Evolutionary conservation across 2,797 vertebrate genomes (phyloP).

Genomic region (Sebastes paucispinis): DNA sequence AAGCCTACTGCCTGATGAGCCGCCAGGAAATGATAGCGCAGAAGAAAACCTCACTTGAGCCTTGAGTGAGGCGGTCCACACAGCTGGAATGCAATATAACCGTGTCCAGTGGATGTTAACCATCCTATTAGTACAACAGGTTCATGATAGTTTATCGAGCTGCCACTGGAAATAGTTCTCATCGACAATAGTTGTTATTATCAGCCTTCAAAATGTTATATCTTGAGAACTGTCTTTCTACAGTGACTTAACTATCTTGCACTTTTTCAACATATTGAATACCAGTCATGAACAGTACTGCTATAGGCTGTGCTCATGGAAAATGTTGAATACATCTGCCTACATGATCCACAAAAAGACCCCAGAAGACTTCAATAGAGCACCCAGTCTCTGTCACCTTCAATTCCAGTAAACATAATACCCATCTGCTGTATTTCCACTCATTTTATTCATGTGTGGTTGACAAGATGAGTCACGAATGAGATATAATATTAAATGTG

Average conservation of each 20-base stretch:
- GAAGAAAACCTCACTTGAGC: neutral
- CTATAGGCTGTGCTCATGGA: neutral
- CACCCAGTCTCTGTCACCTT: neutral
- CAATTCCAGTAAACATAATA: neutral
- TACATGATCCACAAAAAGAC: neutral
- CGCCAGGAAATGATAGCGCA: neutral
- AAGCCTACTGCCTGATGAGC: neutral
- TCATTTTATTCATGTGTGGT: neutral
- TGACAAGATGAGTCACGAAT: conserved; percentile 17
- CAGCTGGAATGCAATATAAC: neutral
- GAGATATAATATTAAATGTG: neutral
- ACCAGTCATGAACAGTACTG: neutral
- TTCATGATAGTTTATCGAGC: neutral
- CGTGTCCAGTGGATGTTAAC: neutral
- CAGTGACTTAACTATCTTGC: neutral
- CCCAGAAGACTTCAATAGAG: neutral
- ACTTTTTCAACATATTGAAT: neutral
- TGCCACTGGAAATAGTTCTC: neutral
- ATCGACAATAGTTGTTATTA: neutral
- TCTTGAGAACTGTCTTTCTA: neutral
- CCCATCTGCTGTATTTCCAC: neutral
- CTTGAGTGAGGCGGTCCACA: neutral
- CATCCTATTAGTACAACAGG: neutral
- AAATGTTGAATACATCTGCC: neutral
- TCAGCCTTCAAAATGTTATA: neutral